phyloP scores from a whole-genome alignment of 2,113 vertebrate species.

The Brachyhypopomus gauderio region DNA sequence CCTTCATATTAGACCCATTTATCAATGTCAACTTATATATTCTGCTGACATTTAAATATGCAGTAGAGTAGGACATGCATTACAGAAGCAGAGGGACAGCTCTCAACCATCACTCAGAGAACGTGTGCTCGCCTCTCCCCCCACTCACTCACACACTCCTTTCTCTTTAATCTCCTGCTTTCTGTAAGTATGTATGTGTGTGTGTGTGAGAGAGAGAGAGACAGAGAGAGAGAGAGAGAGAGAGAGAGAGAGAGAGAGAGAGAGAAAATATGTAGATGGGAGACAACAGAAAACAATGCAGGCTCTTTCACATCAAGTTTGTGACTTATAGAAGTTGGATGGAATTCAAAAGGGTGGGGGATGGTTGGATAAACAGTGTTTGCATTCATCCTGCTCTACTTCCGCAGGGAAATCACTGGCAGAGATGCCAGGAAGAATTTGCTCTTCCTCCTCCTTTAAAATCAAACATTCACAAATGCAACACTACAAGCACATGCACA shows the following conservation, averaged over 20 bases:
- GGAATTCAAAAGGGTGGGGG: constrained; percentile 56
- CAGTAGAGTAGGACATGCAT: constrained; percentile 57
- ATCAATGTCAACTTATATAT: constrained; percentile 67
- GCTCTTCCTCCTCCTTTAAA: constrained; percentile 32
- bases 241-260: no score
- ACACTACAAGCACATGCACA: constrained; percentile 13
- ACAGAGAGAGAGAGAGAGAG: no score
- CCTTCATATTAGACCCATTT: constrained; percentile 59
- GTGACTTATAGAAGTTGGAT: constrained; percentile 60
- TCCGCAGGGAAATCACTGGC: constrained; percentile 70
- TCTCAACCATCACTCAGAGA: constrained; percentile 54
- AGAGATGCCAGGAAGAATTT: constrained; percentile 69
- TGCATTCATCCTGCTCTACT: constrained; percentile 70
- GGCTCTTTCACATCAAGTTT: constrained; percentile 67
- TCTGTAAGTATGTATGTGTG: constrained; percentile 43
- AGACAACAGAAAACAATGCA: constrained; percentile 63
- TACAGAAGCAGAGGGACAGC: constrained; percentile 47
- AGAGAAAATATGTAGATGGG: neutral
- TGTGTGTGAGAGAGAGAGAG: constrained; percentile 32
- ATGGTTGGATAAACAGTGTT: constrained; percentile 63
- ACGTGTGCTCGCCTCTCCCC: no score
- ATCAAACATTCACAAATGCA: constrained; percentile 19
- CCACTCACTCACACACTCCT: no score
- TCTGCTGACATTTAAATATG: constrained; percentile 69
- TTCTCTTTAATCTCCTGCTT: no score